Conservation (phyloP, 2,888 invertebrate species). For the Cephus sareptanus region DNA sequence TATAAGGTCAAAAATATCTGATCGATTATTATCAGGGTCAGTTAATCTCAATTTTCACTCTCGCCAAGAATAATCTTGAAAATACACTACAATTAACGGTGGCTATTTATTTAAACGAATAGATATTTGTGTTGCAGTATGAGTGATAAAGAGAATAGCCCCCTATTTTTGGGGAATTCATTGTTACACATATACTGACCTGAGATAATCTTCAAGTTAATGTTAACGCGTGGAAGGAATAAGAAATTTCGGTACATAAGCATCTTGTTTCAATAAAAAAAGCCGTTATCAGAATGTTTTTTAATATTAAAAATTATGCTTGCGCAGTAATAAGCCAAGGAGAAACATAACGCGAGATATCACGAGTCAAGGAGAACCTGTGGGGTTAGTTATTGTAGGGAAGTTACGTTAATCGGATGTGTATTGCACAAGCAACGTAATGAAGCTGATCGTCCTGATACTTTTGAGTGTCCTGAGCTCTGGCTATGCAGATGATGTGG, state of each 20-base stretch:
- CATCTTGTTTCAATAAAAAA: background rate
- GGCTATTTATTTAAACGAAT: background rate
- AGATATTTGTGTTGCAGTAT: background rate
- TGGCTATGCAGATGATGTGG: conserved; percentile 3
- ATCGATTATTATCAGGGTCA: background rate
- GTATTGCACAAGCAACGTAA: background rate
- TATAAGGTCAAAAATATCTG: background rate
- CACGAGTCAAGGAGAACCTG: background rate
- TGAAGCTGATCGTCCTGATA: background rate
- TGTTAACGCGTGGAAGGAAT: background rate
- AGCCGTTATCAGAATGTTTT: background rate
- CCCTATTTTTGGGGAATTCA: background rate
- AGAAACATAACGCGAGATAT: background rate
- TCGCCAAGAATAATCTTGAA: background rate
- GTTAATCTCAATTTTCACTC: background rate
- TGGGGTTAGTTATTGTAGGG: background rate
- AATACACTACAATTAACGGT: background rate
- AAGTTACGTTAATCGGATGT: background rate
- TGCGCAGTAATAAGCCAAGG: background rate
- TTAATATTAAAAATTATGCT: background rate
- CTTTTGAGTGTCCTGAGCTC: background rate
- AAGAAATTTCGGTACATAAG: background rate
- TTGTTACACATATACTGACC: no score
- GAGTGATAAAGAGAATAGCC: background rate
- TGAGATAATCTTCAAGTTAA: background rate